phyloP scores from a whole-genome alignment of 2,888 invertebrate genomes.

The Harpalus rufipes region DNA sequence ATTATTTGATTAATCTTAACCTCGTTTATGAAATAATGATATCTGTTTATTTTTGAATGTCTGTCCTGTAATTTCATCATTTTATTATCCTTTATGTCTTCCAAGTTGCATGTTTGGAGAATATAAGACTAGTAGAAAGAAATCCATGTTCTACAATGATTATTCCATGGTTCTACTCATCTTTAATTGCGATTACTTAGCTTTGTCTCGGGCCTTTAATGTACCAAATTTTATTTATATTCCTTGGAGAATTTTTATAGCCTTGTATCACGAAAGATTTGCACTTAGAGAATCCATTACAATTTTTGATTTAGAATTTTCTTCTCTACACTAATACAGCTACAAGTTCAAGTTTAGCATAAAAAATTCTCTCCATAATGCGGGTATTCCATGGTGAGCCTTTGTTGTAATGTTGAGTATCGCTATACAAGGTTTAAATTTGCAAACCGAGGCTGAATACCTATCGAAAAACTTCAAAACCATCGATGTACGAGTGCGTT shows the following conservation, averaged over 20 bases:
- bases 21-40: background rate
- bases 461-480: slow-evolving; percentile 2
- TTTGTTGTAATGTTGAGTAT: background rate
- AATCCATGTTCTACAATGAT: background rate
- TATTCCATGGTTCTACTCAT: background rate
- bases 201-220: slow-evolving; percentile 10
- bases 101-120: background rate
- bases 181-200: slow-evolving; percentile 43
- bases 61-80: background rate
- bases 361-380: background rate
- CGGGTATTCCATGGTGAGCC: slow-evolving; percentile 12
- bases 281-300: background rate
- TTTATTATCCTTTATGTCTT: background rate
- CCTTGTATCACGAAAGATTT: slow-evolving; percentile 9
- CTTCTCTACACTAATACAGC: background rate
- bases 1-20: background rate
- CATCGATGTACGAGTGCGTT: background rate
- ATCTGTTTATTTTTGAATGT: slow-evolving; percentile 4
- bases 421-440: slow-evolving; percentile 4
- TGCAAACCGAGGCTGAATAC: background rate
- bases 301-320: background rate
- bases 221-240: slow-evolving; percentile 24
- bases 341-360: slow-evolving; percentile 18
- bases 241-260: slow-evolving; percentile 18
- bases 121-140: slow-evolving; percentile 20